Percentiles rank a stretch among this genome's conserved stretches.
phyloP scores from a whole-genome alignment of 2,888 invertebrate species.

The Pandemis corylana region DNA sequence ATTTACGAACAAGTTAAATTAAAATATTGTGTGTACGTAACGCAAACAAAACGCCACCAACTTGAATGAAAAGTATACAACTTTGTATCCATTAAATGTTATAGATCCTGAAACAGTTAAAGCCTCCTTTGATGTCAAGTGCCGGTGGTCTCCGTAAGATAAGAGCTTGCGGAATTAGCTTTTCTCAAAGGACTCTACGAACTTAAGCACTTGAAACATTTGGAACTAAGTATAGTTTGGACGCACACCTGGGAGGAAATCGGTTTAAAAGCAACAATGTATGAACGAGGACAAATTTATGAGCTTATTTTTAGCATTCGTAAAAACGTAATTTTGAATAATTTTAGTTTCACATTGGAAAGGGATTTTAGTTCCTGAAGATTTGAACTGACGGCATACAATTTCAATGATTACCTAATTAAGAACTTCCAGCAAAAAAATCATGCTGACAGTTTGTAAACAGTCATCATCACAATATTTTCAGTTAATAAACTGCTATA shows the following conservation, averaged over 20 bases:
- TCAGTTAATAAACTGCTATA: too few relatives aligned
- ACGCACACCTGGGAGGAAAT: constrained; percentile 26
- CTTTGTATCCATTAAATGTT: background rate
- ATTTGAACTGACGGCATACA: background rate
- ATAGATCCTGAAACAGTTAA: background rate
- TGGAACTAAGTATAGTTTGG: constrained; percentile 40
- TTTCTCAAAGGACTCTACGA: constrained; percentile 52
- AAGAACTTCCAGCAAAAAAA: too few relatives aligned
- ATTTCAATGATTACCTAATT: too few relatives aligned
- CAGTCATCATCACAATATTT: too few relatives aligned
- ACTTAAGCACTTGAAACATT: constrained; percentile 47
- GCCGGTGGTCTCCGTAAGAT: constrained; percentile 33
- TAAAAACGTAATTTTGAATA: background rate
- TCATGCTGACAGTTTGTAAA: too few relatives aligned
- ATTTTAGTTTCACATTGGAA: background rate
- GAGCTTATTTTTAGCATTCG: background rate
- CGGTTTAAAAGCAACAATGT: constrained; percentile 30
- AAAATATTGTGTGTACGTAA: background rate
- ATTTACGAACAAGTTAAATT: too few relatives aligned
- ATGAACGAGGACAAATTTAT: constrained; percentile 3
- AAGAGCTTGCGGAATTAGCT: constrained; percentile 53
- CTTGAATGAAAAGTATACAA: background rate
- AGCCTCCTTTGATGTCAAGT: constrained; percentile 31
- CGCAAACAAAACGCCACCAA: background rate
- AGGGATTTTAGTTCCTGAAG: background rate